These are phyloP conservation scores for Dicyrtoma fusca DNA, from an alignment of 2,888 invertebrate genomes.

Conservation along the genomic window DNA sequence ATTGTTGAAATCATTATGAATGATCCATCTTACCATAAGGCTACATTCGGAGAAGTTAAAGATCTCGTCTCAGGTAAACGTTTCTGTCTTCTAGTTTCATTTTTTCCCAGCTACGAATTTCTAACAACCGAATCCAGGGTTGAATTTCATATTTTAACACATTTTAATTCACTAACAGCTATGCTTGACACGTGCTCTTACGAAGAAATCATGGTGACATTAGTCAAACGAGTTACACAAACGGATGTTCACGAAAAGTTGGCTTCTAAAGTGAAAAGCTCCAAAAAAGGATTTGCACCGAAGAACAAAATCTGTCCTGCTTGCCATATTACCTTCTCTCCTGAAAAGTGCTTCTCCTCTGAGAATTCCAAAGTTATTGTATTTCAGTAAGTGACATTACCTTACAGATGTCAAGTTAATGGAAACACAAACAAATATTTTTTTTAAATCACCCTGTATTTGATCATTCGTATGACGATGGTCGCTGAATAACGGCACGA, in stretches of 20 bases:
- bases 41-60: constrained; percentile 64
- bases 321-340: constrained; percentile 46
- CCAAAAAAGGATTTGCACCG: constrained; percentile 50
- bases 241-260: constrained; percentile 69
- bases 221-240: constrained; percentile 70
- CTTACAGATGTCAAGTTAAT: too few relatives aligned
- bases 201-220: constrained; percentile 72
- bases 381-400: constrained; percentile 54
- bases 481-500: too few relatives aligned
- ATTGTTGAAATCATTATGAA: constrained; percentile 62
- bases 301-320: constrained; percentile 47
- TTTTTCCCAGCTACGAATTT: too few relatives aligned
- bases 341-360: constrained; percentile 26
- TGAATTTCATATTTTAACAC: too few relatives aligned
- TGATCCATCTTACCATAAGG: constrained; percentile 63
- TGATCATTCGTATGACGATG: not conserved
- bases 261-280: constrained; percentile 44
- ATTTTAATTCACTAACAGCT: too few relatives aligned
- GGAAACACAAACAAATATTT: too few relatives aligned
- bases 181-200: constrained; percentile 77
- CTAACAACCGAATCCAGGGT: not conserved
- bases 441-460: not conserved
- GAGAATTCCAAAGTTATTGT: constrained; percentile 50
- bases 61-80: constrained; percentile 62
- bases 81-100: too few relatives aligned